Base-by-base conservation (phyloP, 2,888 invertebrate genomes). In the Cryptocephalus primarius region DNA sequence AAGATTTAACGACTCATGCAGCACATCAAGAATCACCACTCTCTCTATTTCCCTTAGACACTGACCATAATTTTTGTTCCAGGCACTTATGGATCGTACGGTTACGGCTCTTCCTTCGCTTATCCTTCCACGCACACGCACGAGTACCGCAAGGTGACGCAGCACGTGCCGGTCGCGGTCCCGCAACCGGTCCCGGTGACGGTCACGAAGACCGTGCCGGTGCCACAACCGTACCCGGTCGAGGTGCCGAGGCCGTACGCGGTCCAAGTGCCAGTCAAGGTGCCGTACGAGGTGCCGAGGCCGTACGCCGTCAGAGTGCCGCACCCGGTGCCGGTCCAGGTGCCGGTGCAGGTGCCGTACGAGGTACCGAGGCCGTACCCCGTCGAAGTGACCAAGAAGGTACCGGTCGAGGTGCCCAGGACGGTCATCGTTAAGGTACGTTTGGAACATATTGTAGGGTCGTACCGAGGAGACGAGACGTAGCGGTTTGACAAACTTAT, bases 301-400 rank as follows among this genome's bases (percentile, higher is more conserved):
- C 50, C 50, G 10, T 47, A 50, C 33, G 42, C 44, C 1, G 48
- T 50, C 1, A 32, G 11, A 32, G 48, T 46, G 34, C 46, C 45
- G 8, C 45, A 50, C 8, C 44, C 48, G 9, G 48, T 50, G n/a
- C 34, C 46, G 4, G 50, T 50, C 9, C 48, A 43, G 13, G 46
- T 47, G 10, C 9, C 39, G 12, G 46, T 46, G 11, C 38, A 42
- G 9, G 43, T 48, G 31, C 56, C 55, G 8, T 51, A 60, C 4
- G 59, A 60, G 50, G 61, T 63, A 40, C 61, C 61, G 40, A 60
- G 53, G 43, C 60, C 60, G 10, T 54, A 54, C 45, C 49, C 56
- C 14, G 59, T 60, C 31, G 53, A 55, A 13, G 48, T 55, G 33
- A 56, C 53, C 34, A 60, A 48, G 46, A 52, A 49, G 11, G 52